Base-by-base conservation (phyloP, 2,113 vertebrate species). In the Zosterops hypoxanthus region DNA sequence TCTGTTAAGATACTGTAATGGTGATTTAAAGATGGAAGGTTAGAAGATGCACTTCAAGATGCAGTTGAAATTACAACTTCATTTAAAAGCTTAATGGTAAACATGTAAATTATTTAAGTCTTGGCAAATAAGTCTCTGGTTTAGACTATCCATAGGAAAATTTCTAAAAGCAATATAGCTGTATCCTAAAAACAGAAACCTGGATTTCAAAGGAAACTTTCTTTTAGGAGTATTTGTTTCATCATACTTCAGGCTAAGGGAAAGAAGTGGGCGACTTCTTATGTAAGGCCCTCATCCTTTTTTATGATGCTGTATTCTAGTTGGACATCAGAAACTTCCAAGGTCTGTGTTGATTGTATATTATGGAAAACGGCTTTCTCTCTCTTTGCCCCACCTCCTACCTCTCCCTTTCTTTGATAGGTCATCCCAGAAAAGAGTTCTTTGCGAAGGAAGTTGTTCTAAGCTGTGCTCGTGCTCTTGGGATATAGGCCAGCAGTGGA, bases 381-480 rank as follows among this genome's bases (percentile, higher is more conserved):
- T 73, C 78, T 69, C 29, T 63, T 41, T 9, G 7, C 5, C 22
- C 31, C 2, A 0, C 33, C 23, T 10, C 11, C 53, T 39, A 15
- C 16, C 14, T 29, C 19, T 34, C 8, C 2, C 34, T 13, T 79
- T 81, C 36, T 89, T 92, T 95, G 33, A 69, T 60, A 98, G 98
- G 68, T 94, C 96, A 91, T 97, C 97, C 31, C n/a, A 83, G 26
- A 81, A 94, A 22, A 34, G 0, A 7, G 2, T 31, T 73, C 39
- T 10, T 0, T 96, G 93, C 20, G 24, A 41, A 47, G 79, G 1
- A 61, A 39, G 3, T 49, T 88, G 82, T 70, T 56, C 75, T 91
- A 2, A 70, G 20, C 57, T 57, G 8, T 97, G 83, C 41, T 69
- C 22, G 0, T 98, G 98, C 80, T 34, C 61, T 80, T 98, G 97